Base-by-base conservation (phyloP, 1,140 invertebrate genomes). In the Lasioglossum albipes region DNA sequence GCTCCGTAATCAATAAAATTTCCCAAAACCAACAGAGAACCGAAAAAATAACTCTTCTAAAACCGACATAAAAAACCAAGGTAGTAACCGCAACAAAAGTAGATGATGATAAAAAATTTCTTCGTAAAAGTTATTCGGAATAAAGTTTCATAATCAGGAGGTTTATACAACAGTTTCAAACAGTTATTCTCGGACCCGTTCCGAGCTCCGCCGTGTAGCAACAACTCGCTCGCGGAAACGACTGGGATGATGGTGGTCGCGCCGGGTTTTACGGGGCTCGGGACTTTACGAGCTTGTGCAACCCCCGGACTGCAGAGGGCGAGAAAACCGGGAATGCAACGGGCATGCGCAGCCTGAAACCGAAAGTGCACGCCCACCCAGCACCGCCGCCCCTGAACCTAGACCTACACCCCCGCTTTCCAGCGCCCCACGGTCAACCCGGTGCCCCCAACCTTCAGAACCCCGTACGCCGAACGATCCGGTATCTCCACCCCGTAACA, bases 311-410 rank as follows among this genome's bases (percentile, higher is more conserved):
- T 62, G 70, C 65, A 65, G 75, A 70, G 86, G 67, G 66, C 31
- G 62, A 79, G 76, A 71, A 27, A 65, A 65, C 41, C 61, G 77
- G 64, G 77, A 81, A 61, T 88, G 87, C 84, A 88, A 68, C 84
- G 83, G 66, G 83, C 87, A 90, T 90, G 89, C 89, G 89, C 87
- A 88, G 73, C 83, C 78, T 88, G 92, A 93, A 92, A 93, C 82
- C 86, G 92, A 93, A 93, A 93, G 91, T 92, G 89, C 88, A 91
- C 91, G 91, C 91, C 91, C 90, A 91, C 79, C 84, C 85, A 64
- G 89, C 86, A 89, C 86, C 87, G 87, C 88, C 88, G 87, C 88
- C 89, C 86, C 87, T 85, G 88, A 91, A 92, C 91, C 91, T 92
- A 92, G 91, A 92, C 91, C 91, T 91, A 91, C 88, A 92, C 87